phyloP scores from a whole-genome alignment of 1,140 invertebrate species.

The Tetraneura akinire region DNA sequence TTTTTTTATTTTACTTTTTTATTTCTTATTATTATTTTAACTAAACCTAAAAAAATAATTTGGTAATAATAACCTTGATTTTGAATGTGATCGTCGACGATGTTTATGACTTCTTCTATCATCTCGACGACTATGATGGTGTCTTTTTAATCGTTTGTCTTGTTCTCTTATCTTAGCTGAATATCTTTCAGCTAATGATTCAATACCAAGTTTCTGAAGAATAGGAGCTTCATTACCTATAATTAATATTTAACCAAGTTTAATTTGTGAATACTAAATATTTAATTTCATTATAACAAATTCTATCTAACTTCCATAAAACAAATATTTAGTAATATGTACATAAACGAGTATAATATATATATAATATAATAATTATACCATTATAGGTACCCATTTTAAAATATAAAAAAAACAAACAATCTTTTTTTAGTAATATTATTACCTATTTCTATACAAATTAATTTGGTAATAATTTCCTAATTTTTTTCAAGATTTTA shows the following conservation, averaged over 20 bases:
- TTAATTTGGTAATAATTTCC: no score
- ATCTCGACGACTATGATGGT: constrained; percentile 36
- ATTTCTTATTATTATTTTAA: no score
- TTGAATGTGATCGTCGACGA: constrained; percentile 20
- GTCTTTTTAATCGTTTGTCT: constrained; percentile 20
- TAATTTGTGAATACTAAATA: background rate
- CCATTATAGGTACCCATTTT: background rate
- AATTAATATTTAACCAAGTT: background rate
- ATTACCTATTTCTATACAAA: no score
- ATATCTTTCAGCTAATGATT: constrained; percentile 41
- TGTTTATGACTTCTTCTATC: constrained; percentile 34
- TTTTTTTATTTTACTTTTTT: no score
- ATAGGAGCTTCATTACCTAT: constrained; percentile 45
- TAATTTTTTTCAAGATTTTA: no score
- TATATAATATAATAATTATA: background rate
- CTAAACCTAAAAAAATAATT: constrained; percentile 26
- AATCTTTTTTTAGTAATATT: no score
- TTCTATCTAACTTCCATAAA: background rate
- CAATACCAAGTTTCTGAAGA: constrained; percentile 46
- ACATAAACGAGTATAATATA: no score
- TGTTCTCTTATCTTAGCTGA: constrained; percentile 38
- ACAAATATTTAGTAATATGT: background rate
- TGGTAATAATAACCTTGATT: constrained; percentile 44
- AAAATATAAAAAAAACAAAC: no score
- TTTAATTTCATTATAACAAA: no score